Evolutionary conservation across 2,888 invertebrate genomes (phyloP).

Genomic region (Tethea ocularis): DNA sequence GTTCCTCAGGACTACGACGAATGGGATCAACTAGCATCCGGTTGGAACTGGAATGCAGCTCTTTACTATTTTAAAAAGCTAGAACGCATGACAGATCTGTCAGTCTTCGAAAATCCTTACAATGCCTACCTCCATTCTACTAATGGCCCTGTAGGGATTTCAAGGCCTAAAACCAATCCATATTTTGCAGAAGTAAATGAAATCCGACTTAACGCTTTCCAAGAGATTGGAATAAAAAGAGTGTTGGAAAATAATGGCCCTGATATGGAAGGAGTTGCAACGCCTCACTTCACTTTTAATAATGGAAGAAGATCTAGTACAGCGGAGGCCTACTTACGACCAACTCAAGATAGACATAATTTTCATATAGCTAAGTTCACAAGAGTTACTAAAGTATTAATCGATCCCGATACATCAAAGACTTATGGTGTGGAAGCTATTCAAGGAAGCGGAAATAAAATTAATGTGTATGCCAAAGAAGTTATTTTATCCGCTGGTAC

Average conservation of each 20-base stretch:
- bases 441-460: constrained; percentile 37
- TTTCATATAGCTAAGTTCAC: constrained; percentile 59
- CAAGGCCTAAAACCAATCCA: constrained; percentile 40
- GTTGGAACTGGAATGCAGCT: constrained; percentile 56
- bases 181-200: constrained; percentile 43
- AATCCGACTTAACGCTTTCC: constrained; percentile 41
- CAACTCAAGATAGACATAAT: constrained; percentile 52
- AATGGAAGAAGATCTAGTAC: constrained; percentile 67
- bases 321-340: constrained; percentile 63
- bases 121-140: constrained; percentile 50
- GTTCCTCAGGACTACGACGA: constrained; percentile 53
- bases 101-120: constrained; percentile 38
- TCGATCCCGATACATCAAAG: constrained; percentile 43
- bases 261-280: constrained; percentile 41
- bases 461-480: constrained; percentile 58
- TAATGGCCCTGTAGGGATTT: constrained; percentile 53
- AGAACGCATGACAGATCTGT: constrained; percentile 56
- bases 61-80: constrained; percentile 56
- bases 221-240: constrained; percentile 54
- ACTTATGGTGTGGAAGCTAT: constrained; percentile 60
- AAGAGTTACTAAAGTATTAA: constrained; percentile 60
- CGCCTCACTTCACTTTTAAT: constrained; percentile 53
- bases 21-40: constrained; percentile 50
- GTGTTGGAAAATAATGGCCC: constrained; percentile 53
- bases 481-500: constrained; percentile 67